Evolutionary conservation across 2,113 vertebrate species (phyloP).

Genomic region (Antechinus flavipes): DNA sequence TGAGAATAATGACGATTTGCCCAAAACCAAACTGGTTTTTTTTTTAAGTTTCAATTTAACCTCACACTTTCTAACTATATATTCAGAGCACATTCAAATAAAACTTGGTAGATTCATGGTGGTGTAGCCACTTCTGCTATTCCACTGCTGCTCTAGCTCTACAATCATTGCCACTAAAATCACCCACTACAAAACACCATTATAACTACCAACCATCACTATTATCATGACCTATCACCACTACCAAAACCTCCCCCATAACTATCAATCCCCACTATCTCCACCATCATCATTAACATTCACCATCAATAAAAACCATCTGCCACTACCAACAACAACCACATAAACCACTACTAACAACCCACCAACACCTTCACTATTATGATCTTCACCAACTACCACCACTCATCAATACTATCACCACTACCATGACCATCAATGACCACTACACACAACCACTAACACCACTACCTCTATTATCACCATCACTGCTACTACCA

Average conservation of each 20-base stretch:
- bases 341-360: not conserved
- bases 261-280: no score
- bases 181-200: not conserved
- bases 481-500: no score
- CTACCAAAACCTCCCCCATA: not conserved
- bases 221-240: not conserved
- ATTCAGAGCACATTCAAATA: not conserved
- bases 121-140: not conserved
- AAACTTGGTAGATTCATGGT: not conserved
- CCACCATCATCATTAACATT: not conserved
- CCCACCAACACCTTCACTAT: not conserved
- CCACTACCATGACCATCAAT: not conserved
- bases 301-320: not conserved
- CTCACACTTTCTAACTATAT: not conserved
- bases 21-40: not conserved
- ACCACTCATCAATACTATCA: not conserved
- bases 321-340: no score
- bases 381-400: no score
- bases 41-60: not conserved
- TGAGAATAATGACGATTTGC: not conserved
- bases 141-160: not conserved
- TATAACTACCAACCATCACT: not conserved
- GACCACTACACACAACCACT: no score
- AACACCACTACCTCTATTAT: no score
- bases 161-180: not conserved